Base-by-base conservation (phyloP, 2,888 invertebrate species). In the Escarpia spicata region DNA sequence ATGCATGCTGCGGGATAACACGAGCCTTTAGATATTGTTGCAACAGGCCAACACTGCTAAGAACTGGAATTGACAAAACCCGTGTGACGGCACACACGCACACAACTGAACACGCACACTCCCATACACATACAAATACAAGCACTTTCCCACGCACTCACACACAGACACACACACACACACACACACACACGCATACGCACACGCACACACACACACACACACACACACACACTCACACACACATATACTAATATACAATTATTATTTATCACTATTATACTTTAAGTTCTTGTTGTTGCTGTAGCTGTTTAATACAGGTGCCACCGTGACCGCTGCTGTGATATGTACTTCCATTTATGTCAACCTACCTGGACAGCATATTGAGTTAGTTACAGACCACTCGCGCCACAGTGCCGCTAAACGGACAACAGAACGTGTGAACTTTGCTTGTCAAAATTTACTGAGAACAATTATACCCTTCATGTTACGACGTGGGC, bases 1-100 rank as follows among this genome's bases (percentile, higher is more conserved):
- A 52, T n/a, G 52, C 91, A 91, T 26, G 91, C 91, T 91, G 52
- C 75, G 75, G 75, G 19, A 75, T 26, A 75, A 26, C 75, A 26
- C n/a, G 19, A 26, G 75, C 6, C 19, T 75, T 75, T 75, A 75
- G 75, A 26, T 75, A 26, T 26, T 26, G 75, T n/a, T 75, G 75
- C 6, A 26, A 6, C 75, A 75, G 26, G 19, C 75, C n/a, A 19
- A 52, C 52, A 52, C 26, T 75, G 75, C 75, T 75, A 75, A 75
- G 75, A 75, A 75, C 75, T 6, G 75, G 19, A 75, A 75, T 26
- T 26, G n/a, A 0, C 75, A 52, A 12, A 52, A 52, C 52, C 2
- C 52, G 15, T 52, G 12, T 52, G 52, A 4, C 2, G 19, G 75
- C 19, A 75, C 26, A 2, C 75, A n/a, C n/a, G 6, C 26, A 75